phyloP scores from a whole-genome alignment of 2,113 vertebrate genomes.

The Elgaria multicarinata region DNA sequence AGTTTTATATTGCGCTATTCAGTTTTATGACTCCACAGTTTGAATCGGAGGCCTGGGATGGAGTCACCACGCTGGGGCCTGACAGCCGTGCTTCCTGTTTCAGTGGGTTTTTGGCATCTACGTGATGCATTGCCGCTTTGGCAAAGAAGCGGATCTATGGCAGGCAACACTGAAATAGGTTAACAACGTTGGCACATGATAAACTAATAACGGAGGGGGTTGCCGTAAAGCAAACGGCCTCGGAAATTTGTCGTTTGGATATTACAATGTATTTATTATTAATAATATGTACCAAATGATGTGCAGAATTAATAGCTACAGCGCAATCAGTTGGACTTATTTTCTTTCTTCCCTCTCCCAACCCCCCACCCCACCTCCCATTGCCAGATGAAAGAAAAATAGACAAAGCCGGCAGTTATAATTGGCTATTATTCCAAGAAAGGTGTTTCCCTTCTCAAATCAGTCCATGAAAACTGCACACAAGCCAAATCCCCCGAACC shows the following conservation, averaged over 20 bases:
- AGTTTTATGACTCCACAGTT: constrained; percentile 82
- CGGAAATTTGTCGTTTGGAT: constrained; percentile 51
- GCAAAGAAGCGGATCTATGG: constrained; percentile 60
- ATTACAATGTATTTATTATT: constrained; percentile 47
- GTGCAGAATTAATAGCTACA: constrained; percentile 44
- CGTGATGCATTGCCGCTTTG: constrained; percentile 62
- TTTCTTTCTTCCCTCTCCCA: not conserved
- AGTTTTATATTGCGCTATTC: constrained; percentile 82
- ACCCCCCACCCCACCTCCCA: not conserved
- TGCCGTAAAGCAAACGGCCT: constrained; percentile 16
- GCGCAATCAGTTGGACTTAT: constrained; percentile 1
- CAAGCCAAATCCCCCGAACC: constrained; percentile 82
- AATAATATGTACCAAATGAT: constrained; percentile 41
- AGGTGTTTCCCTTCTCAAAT: constrained; percentile 82
- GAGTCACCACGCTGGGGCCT: constrained; percentile 76
- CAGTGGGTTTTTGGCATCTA: constrained; percentile 62
- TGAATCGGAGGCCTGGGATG: constrained; percentile 78
- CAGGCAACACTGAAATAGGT: constrained; percentile 62
- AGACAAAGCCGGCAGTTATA: constrained; percentile 76
- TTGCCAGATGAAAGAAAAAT: constrained; percentile 67
- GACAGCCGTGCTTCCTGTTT: constrained; percentile 73
- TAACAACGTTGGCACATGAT: constrained; percentile 70
- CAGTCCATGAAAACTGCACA: constrained; percentile 78
- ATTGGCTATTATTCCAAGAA: constrained; percentile 81
- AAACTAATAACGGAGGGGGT: constrained; percentile 42